Evolutionary conservation across 2,797 vertebrate species (phyloP), one percentile per base, ranked within the genome.

Genomic region (Anabas testudineus): DNA sequence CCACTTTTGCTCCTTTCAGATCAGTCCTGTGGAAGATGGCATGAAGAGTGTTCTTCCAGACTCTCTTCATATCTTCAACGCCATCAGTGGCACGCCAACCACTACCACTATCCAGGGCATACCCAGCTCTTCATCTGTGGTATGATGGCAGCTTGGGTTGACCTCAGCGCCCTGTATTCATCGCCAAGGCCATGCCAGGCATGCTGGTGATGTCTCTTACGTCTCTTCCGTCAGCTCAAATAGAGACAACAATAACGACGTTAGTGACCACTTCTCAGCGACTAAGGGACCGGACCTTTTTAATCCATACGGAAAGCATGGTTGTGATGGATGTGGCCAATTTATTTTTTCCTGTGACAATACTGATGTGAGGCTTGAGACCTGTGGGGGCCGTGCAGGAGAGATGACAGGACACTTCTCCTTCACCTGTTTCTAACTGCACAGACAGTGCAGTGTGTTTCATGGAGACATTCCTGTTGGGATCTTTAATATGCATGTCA

Each of bases 1-100:
- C 13, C 37, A 36, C 41, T 67, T 12, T n/a, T n/a, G n/a, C n/a
- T 64, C 4, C n/a, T 58, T 79, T 3, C 79, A 99, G 97, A 99
- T 99, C 75, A 94, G 86, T 86, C 93, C 96, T 0, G 94, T 95
- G 83, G 97, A 99, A 85, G 97, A 99, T 59, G 90, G 93, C 56
- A 90, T 95, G 92, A 98, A 97, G 90, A 94, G 94, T 18, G 90
- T 95, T 66, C 94, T 97, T 73, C 95, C 96, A 1, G 97, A 99
- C 81, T 99, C 98, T 0, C 92, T 99, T 66, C 98, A 98, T 88
- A 98, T 99, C 91, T 99, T 99, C 84, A 99, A 98, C 0, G 98
- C 97, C 92, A 99, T 99, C 93, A 99, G 98, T 3, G 97, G 97
- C 77, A 99, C 97, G 3, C 96, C 97, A 22, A 96, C 95, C 82